Evolutionary conservation across 2,797 vertebrate genomes (phyloP).

Genomic region (Macropus fuliginosus): DNA sequence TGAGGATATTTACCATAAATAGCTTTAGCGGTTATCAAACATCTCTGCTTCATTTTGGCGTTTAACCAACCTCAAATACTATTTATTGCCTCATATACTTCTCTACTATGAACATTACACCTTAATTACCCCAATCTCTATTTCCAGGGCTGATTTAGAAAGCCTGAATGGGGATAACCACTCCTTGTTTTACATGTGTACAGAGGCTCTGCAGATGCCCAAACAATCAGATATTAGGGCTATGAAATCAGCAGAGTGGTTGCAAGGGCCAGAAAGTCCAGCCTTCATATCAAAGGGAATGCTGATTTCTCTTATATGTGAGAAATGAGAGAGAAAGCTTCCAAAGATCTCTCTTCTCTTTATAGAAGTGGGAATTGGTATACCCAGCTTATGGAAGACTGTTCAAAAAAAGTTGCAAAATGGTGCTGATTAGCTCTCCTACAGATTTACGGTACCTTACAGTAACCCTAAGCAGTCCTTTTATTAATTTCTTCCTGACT

Average conservation of each 20-base stretch:
- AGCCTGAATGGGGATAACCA: conserved; percentile 53
- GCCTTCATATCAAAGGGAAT: conserved; percentile 27
- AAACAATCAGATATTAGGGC: conserved; percentile 19
- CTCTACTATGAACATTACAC: conserved; percentile 73
- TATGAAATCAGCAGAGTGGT: conserved; percentile 47
- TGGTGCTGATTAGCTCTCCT: background rate
- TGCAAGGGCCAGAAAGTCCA: conserved; percentile 55
- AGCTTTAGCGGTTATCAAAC: conserved; percentile 75
- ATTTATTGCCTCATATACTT: conserved; percentile 75
- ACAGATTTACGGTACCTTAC: background rate
- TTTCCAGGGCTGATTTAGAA: conserved; percentile 65
- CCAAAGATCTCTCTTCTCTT: conserved; percentile 28
- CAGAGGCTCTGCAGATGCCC: conserved; percentile 2
- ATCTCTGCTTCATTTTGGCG: conserved; percentile 52
- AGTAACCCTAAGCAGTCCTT: background rate
- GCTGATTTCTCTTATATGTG: conserved; percentile 13
- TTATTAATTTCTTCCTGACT: conserved; percentile 11
- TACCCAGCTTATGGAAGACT: background rate
- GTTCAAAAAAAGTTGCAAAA: background rate
- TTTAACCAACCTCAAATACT: conserved; percentile 74
- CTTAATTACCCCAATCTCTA: conserved; percentile 66
- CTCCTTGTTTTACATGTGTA: conserved; percentile 60
- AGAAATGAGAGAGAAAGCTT: background rate
- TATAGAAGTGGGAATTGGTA: background rate
- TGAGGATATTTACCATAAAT: conserved; percentile 75